These are phyloP conservation scores for Pteria penguin DNA, from an alignment of 2,888 invertebrate species.

Conservation along the genomic window DNA sequence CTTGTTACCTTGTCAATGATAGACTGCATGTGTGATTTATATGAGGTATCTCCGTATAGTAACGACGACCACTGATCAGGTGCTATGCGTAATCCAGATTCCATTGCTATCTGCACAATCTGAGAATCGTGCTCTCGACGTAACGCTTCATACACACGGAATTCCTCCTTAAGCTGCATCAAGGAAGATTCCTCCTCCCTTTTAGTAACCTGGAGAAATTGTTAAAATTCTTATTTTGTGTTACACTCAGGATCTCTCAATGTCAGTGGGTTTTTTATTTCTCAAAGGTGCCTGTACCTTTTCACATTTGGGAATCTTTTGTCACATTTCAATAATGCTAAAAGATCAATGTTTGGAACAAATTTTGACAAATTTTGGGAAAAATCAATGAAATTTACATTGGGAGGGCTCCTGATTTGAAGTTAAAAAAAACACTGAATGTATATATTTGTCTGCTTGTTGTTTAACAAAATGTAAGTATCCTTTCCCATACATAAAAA, in stretches of 20 bases:
- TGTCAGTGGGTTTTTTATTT: not conserved
- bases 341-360: too few species aligned
- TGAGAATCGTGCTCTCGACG: slow-evolving; percentile 98
- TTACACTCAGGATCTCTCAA: not conserved
- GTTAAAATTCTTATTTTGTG: not conserved
- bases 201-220: slow-evolving; percentile 88
- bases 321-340: too few species aligned
- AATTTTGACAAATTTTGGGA: too few species aligned
- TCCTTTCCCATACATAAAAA: too few species aligned
- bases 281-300: too few species aligned
- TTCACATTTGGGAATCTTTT: too few species aligned
- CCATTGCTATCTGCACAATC: slow-evolving; percentile 98
- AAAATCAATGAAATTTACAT: too few species aligned
- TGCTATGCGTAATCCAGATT: slow-evolving; percentile 96
- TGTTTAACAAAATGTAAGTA: too few species aligned
- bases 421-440: too few species aligned
- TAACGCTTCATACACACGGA: slow-evolving; percentile 94
- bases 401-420: too few species aligned
- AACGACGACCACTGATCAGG: slow-evolving; percentile 99
- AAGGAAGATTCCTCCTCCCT: slow-evolving; percentile 97
- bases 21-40: slow-evolving; percentile 98
- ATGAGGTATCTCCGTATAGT: slow-evolving; percentile 95
- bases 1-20: slow-evolving; percentile 81
- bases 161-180: slow-evolving; percentile 98
- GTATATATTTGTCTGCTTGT: too few species aligned